Conservation (phyloP, 2,888 invertebrate species). For the Deroplatys truncata region DNA sequence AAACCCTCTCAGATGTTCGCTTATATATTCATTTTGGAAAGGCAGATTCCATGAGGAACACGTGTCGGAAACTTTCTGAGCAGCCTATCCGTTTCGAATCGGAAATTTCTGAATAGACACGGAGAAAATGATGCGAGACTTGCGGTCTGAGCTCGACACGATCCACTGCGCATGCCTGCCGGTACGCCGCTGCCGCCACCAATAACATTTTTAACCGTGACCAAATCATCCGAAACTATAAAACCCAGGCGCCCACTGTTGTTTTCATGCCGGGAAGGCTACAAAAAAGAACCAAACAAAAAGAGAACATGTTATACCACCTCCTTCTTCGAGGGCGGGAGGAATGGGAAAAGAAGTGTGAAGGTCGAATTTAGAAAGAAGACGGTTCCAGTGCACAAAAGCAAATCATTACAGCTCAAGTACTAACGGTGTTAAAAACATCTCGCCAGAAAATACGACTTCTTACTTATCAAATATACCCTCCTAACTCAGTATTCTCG, state of each 20-base stretch:
- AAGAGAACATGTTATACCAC: slow-evolving; percentile 1
- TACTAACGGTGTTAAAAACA: background rate
- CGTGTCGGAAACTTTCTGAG: background rate
- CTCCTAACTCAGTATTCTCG: too few relatives aligned
- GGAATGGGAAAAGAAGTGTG: slow-evolving; percentile 4
- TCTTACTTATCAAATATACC: too few relatives aligned
- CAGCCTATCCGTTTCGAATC: background rate
- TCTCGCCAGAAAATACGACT: background rate
- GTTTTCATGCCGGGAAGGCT: background rate
- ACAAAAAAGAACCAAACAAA: background rate
- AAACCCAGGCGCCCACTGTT: slow-evolving; percentile 11
- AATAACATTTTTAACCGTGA: slow-evolving; percentile 17
- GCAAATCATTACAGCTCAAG: background rate
- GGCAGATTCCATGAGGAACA: background rate
- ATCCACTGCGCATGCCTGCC: background rate
- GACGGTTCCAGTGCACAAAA: background rate
- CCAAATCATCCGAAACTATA: slow-evolving; percentile 12
- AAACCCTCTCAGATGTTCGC: too few relatives aligned
- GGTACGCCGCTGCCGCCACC: background rate
- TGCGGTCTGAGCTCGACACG: background rate
- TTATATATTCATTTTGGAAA: background rate
- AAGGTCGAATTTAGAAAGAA: background rate
- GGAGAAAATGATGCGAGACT: background rate
- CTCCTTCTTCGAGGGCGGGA: background rate
- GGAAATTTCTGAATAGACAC: background rate